These are phyloP conservation scores for Gortyna flavago DNA, from an alignment of 2,888 invertebrate species.

Conservation along the genomic window DNA sequence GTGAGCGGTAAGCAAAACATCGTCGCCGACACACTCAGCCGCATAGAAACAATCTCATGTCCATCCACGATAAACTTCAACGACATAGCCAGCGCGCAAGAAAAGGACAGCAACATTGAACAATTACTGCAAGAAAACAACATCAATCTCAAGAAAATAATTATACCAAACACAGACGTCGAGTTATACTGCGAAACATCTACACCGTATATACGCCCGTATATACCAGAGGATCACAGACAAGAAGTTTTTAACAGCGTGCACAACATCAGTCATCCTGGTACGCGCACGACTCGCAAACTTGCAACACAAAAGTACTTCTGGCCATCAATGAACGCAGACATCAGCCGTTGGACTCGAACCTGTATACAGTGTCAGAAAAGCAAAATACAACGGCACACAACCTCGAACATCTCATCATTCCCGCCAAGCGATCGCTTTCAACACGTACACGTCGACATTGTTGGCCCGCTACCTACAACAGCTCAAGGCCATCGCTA, in stretches of 20 bases:
- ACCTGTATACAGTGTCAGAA: not conserved
- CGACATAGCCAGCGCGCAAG: no score
- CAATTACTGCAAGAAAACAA: constrained; percentile 6
- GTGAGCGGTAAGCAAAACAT: no score
- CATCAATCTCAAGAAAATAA: constrained; percentile 1
- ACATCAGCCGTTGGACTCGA: constrained; percentile 1
- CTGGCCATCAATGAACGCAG: constrained; percentile 2
- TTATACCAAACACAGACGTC: constrained; percentile 3
- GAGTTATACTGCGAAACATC: constrained; percentile 3
- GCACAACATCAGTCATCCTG: not conserved
- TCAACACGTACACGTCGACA: constrained; percentile 1
- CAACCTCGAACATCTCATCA: not conserved
- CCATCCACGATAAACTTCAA: no score
- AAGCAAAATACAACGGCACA: not conserved
- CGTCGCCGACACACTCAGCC: no score
- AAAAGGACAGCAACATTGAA: not conserved
- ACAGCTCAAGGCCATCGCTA: not conserved
- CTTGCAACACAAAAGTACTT: not conserved
- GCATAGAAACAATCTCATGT: no score
- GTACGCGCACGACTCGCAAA: constrained; percentile 12
- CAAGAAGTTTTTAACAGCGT: no score
- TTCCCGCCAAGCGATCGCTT: not conserved
- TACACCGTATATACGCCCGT: no score
- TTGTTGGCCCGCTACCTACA: not conserved
- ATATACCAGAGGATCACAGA: no score